A percentile compares a stretch with the other conserved stretches of the same genome.
Evolutionary conservation across 2,888 invertebrate genomes (phyloP).

Genomic region (Lochmaea crataegi): DNA sequence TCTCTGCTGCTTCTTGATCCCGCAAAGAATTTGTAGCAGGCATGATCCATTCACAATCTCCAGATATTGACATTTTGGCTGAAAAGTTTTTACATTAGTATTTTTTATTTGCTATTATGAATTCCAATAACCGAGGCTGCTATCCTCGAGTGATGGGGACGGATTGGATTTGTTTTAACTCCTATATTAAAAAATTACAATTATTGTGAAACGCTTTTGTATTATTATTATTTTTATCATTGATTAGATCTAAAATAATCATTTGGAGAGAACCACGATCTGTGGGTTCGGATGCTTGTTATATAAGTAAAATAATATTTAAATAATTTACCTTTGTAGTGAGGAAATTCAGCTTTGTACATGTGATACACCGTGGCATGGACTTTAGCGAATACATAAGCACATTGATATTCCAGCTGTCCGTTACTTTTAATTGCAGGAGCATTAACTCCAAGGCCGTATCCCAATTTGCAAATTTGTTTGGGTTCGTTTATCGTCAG

Average conservation of each 20-base stretch:
- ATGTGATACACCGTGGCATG: conserved; percentile 75
- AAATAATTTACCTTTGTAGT: conserved; percentile 55
- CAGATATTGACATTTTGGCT: conserved; percentile 41
- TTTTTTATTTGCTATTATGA: background rate
- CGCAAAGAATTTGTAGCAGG: conserved; percentile 63
- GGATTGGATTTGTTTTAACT: no score
- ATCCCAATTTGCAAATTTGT: conserved; percentile 56
- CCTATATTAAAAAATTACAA: no score
- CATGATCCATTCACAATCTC: conserved; percentile 43
- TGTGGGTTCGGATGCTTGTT: no score
- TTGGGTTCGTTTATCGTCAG: conserved; percentile 76
- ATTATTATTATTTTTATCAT: no score
- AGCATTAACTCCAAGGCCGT: conserved; percentile 68
- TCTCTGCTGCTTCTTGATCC: conserved; percentile 72
- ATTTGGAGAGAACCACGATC: no score
- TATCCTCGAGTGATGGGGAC: no score
- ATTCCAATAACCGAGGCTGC: no score
- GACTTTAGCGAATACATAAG: conserved; percentile 73
- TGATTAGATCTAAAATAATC: no score
- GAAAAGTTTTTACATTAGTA: conserved; percentile 1
- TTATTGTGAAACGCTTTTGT: no score
- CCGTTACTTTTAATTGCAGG: conserved; percentile 69
- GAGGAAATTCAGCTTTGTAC: conserved; percentile 70
- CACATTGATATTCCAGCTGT: conserved; percentile 73
- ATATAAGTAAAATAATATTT: no score